Percentiles rank a stretch among this genome's conserved stretches.
Evolutionary conservation across 1,140 invertebrate genomes (phyloP).

Genomic region (Drosophila bipectinata): DNA sequence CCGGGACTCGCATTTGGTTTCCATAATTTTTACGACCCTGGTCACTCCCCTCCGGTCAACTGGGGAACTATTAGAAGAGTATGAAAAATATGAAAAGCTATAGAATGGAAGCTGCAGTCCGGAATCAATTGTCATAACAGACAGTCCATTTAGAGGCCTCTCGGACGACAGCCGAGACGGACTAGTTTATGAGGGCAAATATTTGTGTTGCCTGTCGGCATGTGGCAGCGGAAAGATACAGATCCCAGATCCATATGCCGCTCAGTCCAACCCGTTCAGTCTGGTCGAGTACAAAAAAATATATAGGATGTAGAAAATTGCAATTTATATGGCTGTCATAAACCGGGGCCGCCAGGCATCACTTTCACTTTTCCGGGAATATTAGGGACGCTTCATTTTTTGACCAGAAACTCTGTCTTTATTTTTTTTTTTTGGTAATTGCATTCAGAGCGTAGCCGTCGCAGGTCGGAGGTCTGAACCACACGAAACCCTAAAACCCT

Average conservation of each 20-base stretch:
- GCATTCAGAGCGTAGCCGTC: constrained; percentile 69
- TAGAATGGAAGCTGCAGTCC: constrained; percentile 37
- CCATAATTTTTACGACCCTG: constrained; percentile 57
- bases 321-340: constrained; percentile 78
- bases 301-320: constrained; percentile 64
- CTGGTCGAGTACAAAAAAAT: constrained; percentile 11
- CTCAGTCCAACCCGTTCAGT: constrained; percentile 54
- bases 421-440: constrained; percentile 57
- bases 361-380: constrained; percentile 76
- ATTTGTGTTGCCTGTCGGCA: constrained; percentile 68
- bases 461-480: constrained; percentile 27
- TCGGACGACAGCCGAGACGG: constrained; percentile 35
- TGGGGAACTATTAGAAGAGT: constrained; percentile 25
- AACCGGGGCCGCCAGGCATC: constrained; percentile 43
- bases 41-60: constrained; percentile 37
- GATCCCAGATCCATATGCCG: constrained; percentile 22
- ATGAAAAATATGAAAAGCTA: constrained; percentile 1
- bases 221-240: constrained; percentile 48
- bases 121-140: constrained; percentile 61
- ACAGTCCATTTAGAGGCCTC: constrained; percentile 11
- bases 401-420: constrained; percentile 42
- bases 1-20: constrained; percentile 49
- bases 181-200: constrained; percentile 59
- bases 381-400: constrained; percentile 73
- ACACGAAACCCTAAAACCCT: constrained; percentile 31